phyloP scores from a whole-genome alignment of 2,113 vertebrate genomes.

The Zosterops lateralis region DNA sequence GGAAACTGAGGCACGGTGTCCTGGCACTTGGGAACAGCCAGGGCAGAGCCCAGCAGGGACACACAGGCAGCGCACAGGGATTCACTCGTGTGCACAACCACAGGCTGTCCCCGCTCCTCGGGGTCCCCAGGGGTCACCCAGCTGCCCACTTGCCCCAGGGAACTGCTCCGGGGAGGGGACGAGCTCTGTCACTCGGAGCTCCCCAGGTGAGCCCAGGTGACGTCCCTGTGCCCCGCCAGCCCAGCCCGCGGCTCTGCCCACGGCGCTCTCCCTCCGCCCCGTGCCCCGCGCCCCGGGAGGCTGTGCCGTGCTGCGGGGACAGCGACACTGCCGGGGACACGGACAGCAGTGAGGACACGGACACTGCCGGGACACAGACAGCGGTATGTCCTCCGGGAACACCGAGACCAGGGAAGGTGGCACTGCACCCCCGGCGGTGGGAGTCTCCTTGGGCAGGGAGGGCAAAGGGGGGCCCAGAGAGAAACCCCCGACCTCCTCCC shows the following conservation, averaged over 20 bases:
- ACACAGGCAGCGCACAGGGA: not conserved
- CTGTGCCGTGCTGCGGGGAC: not conserved
- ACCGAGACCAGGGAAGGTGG: not conserved
- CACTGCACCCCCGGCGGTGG: not conserved
- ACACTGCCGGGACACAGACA: not conserved
- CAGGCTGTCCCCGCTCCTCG: not conserved
- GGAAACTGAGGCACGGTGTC: not conserved
- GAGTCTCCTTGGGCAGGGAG: fast-evolving
- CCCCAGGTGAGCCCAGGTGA: not conserved
- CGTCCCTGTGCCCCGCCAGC: not conserved
- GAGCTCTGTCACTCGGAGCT: not conserved
- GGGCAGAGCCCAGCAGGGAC: not conserved
- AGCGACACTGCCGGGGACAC: not conserved
- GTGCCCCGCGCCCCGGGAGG: not conserved
- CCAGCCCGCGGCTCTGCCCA: slow-evolving; percentile 13
- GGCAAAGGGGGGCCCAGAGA: fast-evolving
- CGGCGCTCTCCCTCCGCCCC: not conserved
- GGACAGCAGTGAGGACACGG: not conserved
- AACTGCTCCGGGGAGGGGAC: fast-evolving
- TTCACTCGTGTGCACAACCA: not conserved
- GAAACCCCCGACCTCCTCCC: too few relatives aligned
- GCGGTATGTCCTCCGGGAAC: not conserved
- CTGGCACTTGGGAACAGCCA: fast-evolving
- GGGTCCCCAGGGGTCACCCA: not conserved
- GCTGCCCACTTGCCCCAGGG: fast-evolving